These are phyloP conservation scores for Littorina saxatilis DNA, from an alignment of 1,140 invertebrate genomes.

Conservation along the genomic window DNA sequence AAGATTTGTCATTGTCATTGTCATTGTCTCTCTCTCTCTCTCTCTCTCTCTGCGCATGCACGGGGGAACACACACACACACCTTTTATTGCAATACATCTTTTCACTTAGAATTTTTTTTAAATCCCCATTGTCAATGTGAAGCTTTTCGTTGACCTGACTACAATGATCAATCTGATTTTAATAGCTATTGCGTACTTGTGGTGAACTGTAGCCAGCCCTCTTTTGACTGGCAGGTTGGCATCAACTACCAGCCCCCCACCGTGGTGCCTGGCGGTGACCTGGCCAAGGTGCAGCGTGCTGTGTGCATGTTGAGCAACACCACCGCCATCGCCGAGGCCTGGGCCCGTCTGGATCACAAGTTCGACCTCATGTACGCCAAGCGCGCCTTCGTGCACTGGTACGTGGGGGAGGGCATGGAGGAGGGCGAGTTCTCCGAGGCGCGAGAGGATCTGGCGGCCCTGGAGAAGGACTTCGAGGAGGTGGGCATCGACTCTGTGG, in stretches of 20 bases:
- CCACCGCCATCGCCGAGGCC: conserved; percentile 31
- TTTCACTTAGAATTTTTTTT: too few species aligned
- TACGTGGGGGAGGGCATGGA: conserved; percentile 81
- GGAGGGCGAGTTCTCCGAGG: conserved; percentile 81
- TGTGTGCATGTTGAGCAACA: conserved; percentile 36
- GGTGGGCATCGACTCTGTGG: conserved; percentile 84
- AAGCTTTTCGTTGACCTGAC: background rate
- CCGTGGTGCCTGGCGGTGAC: conserved; percentile 63
- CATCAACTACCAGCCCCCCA: conserved; percentile 36
- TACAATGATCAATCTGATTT: background rate
- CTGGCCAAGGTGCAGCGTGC: conserved; percentile 41
- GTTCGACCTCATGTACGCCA: conserved; percentile 37
- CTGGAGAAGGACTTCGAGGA: conserved; percentile 87
- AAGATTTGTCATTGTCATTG: too few species aligned
- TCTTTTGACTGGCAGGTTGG: background rate
- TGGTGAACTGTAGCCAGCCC: background rate
- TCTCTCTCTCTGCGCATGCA: too few species aligned
- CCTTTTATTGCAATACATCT: too few species aligned
- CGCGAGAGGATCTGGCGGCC: conserved; percentile 82
- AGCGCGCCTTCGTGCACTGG: conserved; percentile 68
- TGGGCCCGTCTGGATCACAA: conserved; percentile 35
- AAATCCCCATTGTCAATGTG: background rate
- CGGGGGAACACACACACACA: too few species aligned
- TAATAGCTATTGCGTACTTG: background rate
- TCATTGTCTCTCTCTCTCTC: too few species aligned